Evolutionary conservation across 2,888 invertebrate genomes (phyloP).

Genomic region (Eristalinus sepulchralis): DNA sequence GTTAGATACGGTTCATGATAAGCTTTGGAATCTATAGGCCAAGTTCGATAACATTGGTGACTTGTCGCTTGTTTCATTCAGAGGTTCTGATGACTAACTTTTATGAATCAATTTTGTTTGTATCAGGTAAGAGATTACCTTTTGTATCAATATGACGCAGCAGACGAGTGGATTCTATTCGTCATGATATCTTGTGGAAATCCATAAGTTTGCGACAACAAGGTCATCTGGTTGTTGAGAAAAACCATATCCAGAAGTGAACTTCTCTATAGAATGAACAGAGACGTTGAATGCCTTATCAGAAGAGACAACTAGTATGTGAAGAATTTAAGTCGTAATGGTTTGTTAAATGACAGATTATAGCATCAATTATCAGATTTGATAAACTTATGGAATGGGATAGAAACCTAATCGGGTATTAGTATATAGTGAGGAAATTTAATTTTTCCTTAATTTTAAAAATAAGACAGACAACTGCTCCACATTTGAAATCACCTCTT

Average conservation of each 20-base stretch:
- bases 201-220: background rate
- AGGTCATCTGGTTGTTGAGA: background rate
- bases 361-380: no score
- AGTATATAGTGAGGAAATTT: no score
- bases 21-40: background rate
- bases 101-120: background rate
- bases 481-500: no score
- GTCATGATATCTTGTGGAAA: background rate
- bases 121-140: background rate
- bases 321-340: background rate
- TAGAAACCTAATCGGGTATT: no score
- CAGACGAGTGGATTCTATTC: background rate
- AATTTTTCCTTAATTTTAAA: no score
- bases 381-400: no score
- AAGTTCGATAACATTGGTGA: background rate
- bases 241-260: background rate
- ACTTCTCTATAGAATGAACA: background rate
- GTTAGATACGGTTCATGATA: background rate
- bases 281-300: background rate
- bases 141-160: background rate
- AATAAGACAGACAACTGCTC: no score
- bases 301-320: background rate
- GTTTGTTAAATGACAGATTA: no score
- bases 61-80: background rate
- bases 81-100: background rate